Conservation (phyloP, 2,113 vertebrate genomes). For the Siphamia tubifer region DNA sequence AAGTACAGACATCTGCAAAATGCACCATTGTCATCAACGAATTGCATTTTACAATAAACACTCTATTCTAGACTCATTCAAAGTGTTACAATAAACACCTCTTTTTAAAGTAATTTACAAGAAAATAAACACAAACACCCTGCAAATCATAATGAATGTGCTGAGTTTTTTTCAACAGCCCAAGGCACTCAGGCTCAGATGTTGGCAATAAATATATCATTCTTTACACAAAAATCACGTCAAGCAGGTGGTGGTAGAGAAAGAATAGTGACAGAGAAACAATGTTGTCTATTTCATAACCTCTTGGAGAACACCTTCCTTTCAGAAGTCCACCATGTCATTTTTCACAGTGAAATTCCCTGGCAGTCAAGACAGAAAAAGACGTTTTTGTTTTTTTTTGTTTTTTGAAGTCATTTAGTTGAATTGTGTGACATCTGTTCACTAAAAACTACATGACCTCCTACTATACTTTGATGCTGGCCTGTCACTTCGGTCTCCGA, state of each 20-base stretch:
- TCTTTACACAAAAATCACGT: conserved; percentile 68
- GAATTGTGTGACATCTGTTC: conserved; percentile 55
- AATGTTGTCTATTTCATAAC: conserved; percentile 33
- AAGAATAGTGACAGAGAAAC: conserved; percentile 61
- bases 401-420: conserved; percentile 41
- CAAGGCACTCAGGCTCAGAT: conserved; percentile 87
- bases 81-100: conserved; percentile 52
- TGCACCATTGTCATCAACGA: conserved; percentile 53
- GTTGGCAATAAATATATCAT: conserved; percentile 81
- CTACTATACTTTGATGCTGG: conserved; percentile 36
- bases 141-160: conserved; percentile 74
- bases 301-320: conserved; percentile 46
- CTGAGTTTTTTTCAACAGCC: conserved; percentile 78
- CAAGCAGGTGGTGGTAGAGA: conserved; percentile 71
- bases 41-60: conserved; percentile 58
- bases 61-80: conserved; percentile 13
- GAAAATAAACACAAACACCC: conserved; percentile 64
- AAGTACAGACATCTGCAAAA: conserved; percentile 76
- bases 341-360: conserved; percentile 80
- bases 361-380: conserved; percentile 62
- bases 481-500: conserved; percentile 27
- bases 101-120: conserved; percentile 52
- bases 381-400: too few species aligned
- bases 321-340: conserved; percentile 44
- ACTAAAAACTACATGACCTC: conserved; percentile 55